Conservation (phyloP, 2,888 invertebrate genomes). For the Slavum lentiscoides region DNA sequence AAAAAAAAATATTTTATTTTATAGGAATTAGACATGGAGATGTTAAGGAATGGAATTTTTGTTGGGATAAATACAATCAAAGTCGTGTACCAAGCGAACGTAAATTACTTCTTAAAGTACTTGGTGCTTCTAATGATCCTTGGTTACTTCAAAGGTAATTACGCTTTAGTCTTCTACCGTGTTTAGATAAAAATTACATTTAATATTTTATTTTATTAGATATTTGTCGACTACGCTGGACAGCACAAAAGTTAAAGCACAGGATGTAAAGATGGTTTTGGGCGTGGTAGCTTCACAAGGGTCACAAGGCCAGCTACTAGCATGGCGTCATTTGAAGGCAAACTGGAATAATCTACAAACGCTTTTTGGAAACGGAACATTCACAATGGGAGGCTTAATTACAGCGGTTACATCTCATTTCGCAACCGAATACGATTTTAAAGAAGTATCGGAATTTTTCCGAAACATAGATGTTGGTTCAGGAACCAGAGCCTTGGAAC, state of each 20-base stretch:
- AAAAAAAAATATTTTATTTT: constrained; percentile 57
- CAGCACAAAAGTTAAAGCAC: constrained; percentile 70
- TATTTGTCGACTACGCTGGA: constrained; percentile 76
- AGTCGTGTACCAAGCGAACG: constrained; percentile 73
- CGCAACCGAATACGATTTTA: constrained; percentile 74
- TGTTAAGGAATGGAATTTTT: constrained; percentile 74
- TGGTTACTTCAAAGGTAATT: constrained; percentile 77
- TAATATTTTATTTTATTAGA: constrained; percentile 60
- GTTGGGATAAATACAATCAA: constrained; percentile 72
- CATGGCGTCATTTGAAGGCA: constrained; percentile 74
- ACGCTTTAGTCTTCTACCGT: constrained; percentile 7
- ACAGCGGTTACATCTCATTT: constrained; percentile 70
- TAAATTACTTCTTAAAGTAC: constrained; percentile 70
- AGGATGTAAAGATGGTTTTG: constrained; percentile 73
- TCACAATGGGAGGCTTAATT: constrained; percentile 69
- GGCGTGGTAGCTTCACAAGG: constrained; percentile 72
- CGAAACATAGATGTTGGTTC: constrained; percentile 64
- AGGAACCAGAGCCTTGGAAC: constrained; percentile 68
- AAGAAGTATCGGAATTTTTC: constrained; percentile 71
- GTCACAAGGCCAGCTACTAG: constrained; percentile 70
- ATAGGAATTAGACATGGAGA: constrained; percentile 74
- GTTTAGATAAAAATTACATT: neutral
- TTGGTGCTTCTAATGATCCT: constrained; percentile 74
- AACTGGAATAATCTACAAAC: constrained; percentile 70
- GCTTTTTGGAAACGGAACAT: constrained; percentile 69